These are phyloP conservation scores for Pseudococcus longispinus DNA, from an alignment of 2,888 invertebrate genomes.

Conservation along the genomic window DNA sequence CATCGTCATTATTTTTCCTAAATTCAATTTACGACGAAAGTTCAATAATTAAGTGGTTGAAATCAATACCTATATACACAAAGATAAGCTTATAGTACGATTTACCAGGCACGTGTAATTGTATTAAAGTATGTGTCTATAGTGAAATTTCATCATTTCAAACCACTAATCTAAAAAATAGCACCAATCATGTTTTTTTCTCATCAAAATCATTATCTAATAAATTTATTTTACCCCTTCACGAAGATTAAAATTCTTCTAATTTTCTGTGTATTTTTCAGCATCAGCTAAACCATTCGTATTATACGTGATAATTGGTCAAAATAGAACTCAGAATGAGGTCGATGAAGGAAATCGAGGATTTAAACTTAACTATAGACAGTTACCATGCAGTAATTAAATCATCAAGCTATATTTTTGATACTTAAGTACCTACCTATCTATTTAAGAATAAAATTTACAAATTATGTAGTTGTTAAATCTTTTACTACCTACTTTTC, in stretches of 20 bases:
- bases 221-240: background rate
- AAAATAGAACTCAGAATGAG: slow-evolving; percentile 62
- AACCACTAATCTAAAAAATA: too few species aligned
- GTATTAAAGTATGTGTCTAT: too few species aligned
- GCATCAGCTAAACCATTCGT: slow-evolving; percentile 75
- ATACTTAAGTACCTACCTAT: background rate
- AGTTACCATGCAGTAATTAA: slow-evolving; percentile 68
- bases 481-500: too few species aligned
- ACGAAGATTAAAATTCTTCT: background rate
- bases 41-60: background rate
- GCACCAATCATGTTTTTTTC: background rate
- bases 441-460: background rate
- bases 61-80: background rate
- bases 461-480: too few species aligned
- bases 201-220: background rate
- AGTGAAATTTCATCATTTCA: too few species aligned
- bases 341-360: slow-evolving; percentile 76
- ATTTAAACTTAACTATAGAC: slow-evolving; percentile 74
- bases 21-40: background rate
- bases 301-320: slow-evolving; percentile 72
- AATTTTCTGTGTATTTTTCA: slow-evolving; percentile 62
- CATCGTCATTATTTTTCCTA: background rate
- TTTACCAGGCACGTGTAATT: too few species aligned
- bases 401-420: background rate
- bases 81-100: too few species aligned